Evolutionary conservation across 2,797 vertebrate species (phyloP).

Genomic region (Poecilia gillii): DNA sequence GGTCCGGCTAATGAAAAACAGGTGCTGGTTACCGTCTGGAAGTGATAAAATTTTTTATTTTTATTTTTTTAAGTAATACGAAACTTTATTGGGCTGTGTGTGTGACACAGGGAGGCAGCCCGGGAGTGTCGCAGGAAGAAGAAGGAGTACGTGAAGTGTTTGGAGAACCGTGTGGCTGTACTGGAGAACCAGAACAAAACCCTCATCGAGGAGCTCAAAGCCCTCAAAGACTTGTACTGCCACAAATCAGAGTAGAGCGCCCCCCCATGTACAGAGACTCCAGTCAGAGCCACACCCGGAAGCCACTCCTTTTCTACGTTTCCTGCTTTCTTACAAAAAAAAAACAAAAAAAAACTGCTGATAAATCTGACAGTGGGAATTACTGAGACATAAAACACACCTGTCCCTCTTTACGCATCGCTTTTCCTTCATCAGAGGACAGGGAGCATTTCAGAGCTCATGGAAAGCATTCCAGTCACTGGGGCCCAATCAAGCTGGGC

Average conservation of each 20-base stretch:
- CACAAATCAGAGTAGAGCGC: slow-evolving; percentile 96
- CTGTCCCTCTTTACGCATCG: slow-evolving; percentile 11
- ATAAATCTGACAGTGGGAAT: slow-evolving; percentile 37
- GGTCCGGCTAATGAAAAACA: slow-evolving; percentile 99
- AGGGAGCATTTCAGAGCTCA: background rate
- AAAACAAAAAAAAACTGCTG: slow-evolving; percentile 51
- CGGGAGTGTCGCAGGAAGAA: slow-evolving; percentile 99
- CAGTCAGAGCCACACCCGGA: slow-evolving; percentile 73
- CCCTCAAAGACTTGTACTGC: slow-evolving; percentile 99
- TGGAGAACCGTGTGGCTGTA: slow-evolving; percentile 99
- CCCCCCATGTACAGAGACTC: slow-evolving; percentile 86
- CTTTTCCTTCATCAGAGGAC: slow-evolving; percentile 18
- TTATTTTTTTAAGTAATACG: too few species aligned
- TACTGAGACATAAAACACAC: slow-evolving; percentile 25
- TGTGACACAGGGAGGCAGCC: slow-evolving; percentile 91
- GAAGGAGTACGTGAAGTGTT: slow-evolving; percentile 99
- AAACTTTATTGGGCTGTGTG: background rate
- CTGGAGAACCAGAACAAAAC: slow-evolving; percentile 99
- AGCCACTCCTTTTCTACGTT: slow-evolving; percentile 73
- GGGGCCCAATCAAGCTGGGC: slow-evolving; percentile 56
- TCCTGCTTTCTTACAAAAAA: slow-evolving; percentile 70
- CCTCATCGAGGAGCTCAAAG: slow-evolving; percentile 99
- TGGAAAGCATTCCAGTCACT: slow-evolving; percentile 55
- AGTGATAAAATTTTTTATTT: too few species aligned
- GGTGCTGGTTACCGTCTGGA: slow-evolving; percentile 68